Evolutionary conservation across 2,797 vertebrate species (phyloP).

Genomic region (Anguilla pacifica): DNA sequence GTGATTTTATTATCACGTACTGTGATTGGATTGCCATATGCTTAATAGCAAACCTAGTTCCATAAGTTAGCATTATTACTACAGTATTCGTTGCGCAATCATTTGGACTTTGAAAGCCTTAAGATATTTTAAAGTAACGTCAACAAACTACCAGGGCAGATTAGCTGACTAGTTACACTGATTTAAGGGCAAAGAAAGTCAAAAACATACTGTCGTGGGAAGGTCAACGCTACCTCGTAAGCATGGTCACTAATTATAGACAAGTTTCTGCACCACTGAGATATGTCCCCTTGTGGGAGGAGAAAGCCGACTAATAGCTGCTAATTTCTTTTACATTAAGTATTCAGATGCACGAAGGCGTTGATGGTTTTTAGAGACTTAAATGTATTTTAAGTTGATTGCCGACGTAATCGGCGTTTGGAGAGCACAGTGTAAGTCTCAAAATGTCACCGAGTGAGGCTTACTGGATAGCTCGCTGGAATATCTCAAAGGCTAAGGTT

Average conservation of each 20-base stretch:
- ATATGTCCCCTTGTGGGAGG: not conserved
- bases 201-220: not conserved
- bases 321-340: not conserved
- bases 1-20: not conserved
- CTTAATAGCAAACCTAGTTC: not conserved
- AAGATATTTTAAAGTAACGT: not conserved
- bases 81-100: not conserved
- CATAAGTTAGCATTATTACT: not conserved
- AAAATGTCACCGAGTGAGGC: not conserved
- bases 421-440: not conserved
- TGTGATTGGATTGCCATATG: not conserved
- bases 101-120: not conserved
- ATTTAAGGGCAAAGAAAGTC: not conserved
- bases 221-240: constrained; percentile 1
- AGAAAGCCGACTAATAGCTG: not conserved
- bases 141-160: not conserved
- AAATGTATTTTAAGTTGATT: not conserved
- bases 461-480: not conserved
- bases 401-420: not conserved
- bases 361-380: not conserved
- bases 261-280: not conserved
- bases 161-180: not conserved
- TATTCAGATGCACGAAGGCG: not conserved
- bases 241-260: constrained; percentile 7
- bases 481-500: not conserved